Percentiles rank a stretch among this genome's conserved stretches.
phyloP scores from a whole-genome alignment of 1,140 invertebrate genomes.

The Heliconius nattereri region DNA sequence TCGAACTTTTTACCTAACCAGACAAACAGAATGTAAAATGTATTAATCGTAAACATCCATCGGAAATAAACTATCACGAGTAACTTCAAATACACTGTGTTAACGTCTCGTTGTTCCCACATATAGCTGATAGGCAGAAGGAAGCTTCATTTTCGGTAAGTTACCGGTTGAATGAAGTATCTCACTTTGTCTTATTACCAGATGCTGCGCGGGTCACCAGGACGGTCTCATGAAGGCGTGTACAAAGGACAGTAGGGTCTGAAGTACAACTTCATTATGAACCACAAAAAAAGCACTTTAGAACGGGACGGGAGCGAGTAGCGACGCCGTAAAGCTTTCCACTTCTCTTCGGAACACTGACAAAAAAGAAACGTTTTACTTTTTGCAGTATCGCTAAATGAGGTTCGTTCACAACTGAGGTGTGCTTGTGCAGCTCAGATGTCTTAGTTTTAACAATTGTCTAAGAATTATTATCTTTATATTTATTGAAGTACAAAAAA shows the following conservation, averaged over 20 bases:
- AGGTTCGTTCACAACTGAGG: background rate
- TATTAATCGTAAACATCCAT: no score
- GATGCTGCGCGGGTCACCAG: no score
- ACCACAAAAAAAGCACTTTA: conserved; percentile 1
- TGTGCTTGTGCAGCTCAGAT: background rate
- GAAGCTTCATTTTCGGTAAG: no score
- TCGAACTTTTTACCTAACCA: no score
- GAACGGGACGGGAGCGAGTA: background rate
- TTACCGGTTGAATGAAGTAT: no score
- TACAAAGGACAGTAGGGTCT: background rate
- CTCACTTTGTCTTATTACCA: no score
- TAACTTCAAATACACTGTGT: background rate
- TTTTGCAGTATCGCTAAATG: background rate
- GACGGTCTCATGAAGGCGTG: background rate
- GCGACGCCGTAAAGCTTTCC: conserved; percentile 1
- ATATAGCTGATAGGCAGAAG: no score
- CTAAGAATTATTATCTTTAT: background rate
- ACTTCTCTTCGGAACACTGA: conserved; percentile 4
- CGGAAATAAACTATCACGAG: background rate
- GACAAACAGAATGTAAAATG: no score
- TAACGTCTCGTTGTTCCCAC: no score
- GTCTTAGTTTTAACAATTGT: background rate
- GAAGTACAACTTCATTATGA: background rate
- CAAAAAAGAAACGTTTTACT: conserved; percentile 1
- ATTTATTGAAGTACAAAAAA: background rate